phyloP scores from a whole-genome alignment of 2,113 vertebrate genomes.

The Opisthocomus hoazin region DNA sequence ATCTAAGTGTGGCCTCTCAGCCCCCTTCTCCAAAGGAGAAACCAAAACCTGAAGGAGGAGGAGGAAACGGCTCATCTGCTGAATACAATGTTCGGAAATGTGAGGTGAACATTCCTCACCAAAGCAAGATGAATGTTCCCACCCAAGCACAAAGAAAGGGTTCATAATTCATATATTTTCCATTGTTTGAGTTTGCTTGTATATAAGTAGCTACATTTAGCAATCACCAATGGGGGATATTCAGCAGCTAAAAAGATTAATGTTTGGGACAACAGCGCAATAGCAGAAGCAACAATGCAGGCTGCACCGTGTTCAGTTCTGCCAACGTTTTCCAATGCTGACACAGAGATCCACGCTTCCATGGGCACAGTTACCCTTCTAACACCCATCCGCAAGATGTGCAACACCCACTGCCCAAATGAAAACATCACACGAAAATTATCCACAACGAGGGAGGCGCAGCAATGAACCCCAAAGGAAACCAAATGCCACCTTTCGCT shows the following conservation, averaged over 20 bases:
- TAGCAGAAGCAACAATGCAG: not conserved
- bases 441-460: not conserved
- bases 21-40: not conserved
- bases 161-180: conserved; percentile 18
- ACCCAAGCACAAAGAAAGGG: not conserved
- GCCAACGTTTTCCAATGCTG: not conserved
- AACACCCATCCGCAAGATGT: not conserved
- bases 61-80: conserved; percentile 47
- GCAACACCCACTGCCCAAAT: not conserved
- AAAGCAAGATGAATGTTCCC: not conserved
- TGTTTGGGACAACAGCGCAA: not conserved
- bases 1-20: not conserved
- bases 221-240: not conserved
- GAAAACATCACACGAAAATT: not conserved
- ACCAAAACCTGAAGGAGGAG: not conserved
- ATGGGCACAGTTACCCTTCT: not conserved
- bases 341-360: not conserved
- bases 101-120: conserved; percentile 34
- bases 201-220: not conserved
- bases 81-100: conserved; percentile 49
- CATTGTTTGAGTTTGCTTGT: conserved; percentile 19
- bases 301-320: not conserved
- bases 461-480: not conserved
- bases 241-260: not conserved
- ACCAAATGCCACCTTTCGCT: not conserved